A percentile compares a stretch with the other conserved stretches of the same genome.
These are phyloP conservation scores for Drosophila littoralis DNA, from an alignment of 1,140 invertebrate genomes.

Conservation along the genomic window DNA sequence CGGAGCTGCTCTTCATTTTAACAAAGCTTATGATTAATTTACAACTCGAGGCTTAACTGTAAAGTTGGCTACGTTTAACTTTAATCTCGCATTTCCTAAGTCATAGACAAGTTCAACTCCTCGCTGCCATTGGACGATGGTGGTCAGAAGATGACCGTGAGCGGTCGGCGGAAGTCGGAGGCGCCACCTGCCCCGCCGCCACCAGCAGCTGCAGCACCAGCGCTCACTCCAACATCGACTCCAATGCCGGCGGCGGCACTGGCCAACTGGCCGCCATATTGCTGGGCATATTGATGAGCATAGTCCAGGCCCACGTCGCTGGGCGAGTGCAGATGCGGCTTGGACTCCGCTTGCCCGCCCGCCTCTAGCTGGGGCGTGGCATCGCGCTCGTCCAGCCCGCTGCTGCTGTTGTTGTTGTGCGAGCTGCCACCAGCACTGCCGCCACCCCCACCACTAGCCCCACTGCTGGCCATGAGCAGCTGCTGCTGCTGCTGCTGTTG, in stretches of 20 bases:
- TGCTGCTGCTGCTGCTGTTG: conserved; percentile 70
- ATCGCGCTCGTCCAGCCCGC: conserved; percentile 73
- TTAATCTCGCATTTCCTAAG: conserved; percentile 79
- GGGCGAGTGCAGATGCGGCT: conserved; percentile 77
- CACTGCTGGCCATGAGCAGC: conserved; percentile 54
- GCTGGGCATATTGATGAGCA: conserved; percentile 76
- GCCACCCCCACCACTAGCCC: conserved; percentile 41
- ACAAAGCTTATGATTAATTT: conserved; percentile 69
- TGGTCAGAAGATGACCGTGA: conserved; percentile 95
- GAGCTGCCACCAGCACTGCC: conserved; percentile 64
- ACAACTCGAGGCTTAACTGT: conserved; percentile 68
- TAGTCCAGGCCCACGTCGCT: conserved; percentile 79
- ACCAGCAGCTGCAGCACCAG: conserved; percentile 80
- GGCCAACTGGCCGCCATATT: conserved; percentile 83
- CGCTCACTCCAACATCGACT: conserved; percentile 39
- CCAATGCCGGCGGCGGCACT: conserved; percentile 52
- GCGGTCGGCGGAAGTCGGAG: conserved; percentile 90
- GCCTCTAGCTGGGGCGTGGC: conserved; percentile 78
- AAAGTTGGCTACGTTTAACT: conserved; percentile 78
- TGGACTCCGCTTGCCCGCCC: conserved; percentile 65
- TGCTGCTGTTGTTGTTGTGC: conserved; percentile 79
- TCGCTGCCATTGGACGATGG: conserved; percentile 79
- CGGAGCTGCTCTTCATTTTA: conserved; percentile 28
- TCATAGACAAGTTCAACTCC: conserved; percentile 82
- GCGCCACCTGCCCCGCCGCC: conserved; percentile 82